Percentiles rank a stretch among this genome's conserved stretches.
Evolutionary conservation across 2,113 vertebrate species (phyloP).

Genomic region (Pseudopodoces humilis): DNA sequence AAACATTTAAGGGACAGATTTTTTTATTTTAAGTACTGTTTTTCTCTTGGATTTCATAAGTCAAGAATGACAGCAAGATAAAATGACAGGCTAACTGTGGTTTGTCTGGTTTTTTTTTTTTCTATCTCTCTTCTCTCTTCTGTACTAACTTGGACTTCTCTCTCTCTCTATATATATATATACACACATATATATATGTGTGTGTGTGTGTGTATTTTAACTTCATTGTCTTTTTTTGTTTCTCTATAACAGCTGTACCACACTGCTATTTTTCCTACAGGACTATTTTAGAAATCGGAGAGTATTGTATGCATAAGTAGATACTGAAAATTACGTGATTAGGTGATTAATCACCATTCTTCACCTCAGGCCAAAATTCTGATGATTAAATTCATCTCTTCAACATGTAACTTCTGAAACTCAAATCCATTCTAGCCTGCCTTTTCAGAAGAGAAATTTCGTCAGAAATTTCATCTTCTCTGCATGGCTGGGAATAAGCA

Average conservation of each 20-base stretch:
- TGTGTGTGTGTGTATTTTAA: not conserved
- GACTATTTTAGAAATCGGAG: not conserved
- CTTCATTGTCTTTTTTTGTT: not conserved
- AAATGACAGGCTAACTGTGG: not conserved
- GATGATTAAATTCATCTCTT: not conserved
- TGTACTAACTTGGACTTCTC: not conserved
- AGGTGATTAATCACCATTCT: not conserved
- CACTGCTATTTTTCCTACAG: not conserved
- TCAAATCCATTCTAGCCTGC: not conserved
- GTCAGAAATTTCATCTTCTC: not conserved
- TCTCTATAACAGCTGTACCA: not conserved
- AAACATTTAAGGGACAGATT: not conserved
- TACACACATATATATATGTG: too few relatives aligned
- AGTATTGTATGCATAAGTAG: not conserved
- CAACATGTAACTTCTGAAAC: not conserved
- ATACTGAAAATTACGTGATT: not conserved
- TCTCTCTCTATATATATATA: not conserved
- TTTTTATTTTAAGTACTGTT: not conserved
- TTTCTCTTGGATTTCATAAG: not conserved
- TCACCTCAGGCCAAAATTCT: not conserved
- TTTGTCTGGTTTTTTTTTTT: not conserved
- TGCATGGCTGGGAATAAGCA: not conserved
- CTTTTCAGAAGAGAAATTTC: not conserved
- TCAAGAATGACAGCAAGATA: not conserved
- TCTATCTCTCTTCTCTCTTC: not conserved